Percentiles rank a stretch among this genome's conserved stretches.
Evolutionary conservation across 2,797 vertebrate species (phyloP).

Genomic region (Bovichtus variegatus): DNA sequence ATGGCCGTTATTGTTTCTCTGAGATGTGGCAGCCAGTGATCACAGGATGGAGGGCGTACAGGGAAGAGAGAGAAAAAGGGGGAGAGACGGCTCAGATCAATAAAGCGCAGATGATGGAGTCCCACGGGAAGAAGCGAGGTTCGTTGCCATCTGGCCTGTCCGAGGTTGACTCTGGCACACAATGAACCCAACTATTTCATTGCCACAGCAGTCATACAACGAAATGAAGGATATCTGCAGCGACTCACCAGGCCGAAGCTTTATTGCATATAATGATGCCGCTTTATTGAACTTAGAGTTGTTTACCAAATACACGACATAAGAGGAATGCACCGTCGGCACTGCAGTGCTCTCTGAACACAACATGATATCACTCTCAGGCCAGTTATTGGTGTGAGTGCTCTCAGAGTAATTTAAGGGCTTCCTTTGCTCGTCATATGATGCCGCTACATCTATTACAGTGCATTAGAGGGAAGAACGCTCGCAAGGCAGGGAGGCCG

Average conservation of each 20-base stretch:
- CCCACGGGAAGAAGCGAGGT: conserved; percentile 41
- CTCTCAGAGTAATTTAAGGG: conserved; percentile 74
- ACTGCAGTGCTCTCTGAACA: conserved; percentile 39
- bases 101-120: conserved; percentile 69
- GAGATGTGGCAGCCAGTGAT: conserved; percentile 17
- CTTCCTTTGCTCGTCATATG: conserved; percentile 65
- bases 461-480: conserved; percentile 68
- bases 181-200: conserved; percentile 13
- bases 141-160: conserved; percentile 66
- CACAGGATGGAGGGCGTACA: conserved; percentile 17
- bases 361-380: conserved; percentile 61
- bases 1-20: neutral
- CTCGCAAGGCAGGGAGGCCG: conserved; percentile 21
- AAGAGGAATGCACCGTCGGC: conserved; percentile 9
- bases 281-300: conserved; percentile 20
- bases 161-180: conserved; percentile 5
- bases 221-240: conserved; percentile 17
- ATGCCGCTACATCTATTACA: conserved; percentile 67
- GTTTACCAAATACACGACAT: conserved; percentile 29
- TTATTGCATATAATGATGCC: conserved; percentile 22
- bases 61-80: conserved; percentile 19
- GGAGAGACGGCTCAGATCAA: conserved; percentile 65
- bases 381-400: conserved; percentile 72
- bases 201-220: neutral
- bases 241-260: neutral